Evolutionary conservation across 2,888 invertebrate genomes (phyloP), one percentile per base, ranked within the genome.

Genomic region (Ectropis crepuscularia): DNA sequence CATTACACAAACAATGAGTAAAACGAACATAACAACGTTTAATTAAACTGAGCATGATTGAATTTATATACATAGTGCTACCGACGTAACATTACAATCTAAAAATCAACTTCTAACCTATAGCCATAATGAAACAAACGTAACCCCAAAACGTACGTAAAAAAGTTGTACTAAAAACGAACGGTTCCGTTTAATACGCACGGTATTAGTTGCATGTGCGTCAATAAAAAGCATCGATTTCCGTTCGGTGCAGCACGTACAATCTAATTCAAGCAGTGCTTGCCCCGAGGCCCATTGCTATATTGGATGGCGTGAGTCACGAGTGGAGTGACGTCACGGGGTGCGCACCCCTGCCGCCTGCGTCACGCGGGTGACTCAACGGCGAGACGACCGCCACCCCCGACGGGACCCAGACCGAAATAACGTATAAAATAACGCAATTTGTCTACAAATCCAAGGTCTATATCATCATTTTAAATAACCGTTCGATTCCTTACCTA

Each of bases 281-380:
- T 71, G 70, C 74, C 75, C 72, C 78, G 74, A 77, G 76, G 74
- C 74, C 68, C 73, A 70, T 70, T 77, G 80, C 78, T 81, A 83
- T 79, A 82, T 81, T 68, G 61, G 72, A 74, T 71, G 73, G 78
- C 68, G 79, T 88, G 87, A 88, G 82, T 88, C 88, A 88, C 77
- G 74, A 70, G 70, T 65, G 65, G 74, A 61, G 73, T 84, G 87
- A 87, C 87, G 88, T 88, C 88, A 88, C 81, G 69, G 85, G 86
- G 84, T 83, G 84, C 69, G 75, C 83, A 81, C 86, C 86, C 87
- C 79, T 72, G 74, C 75, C 81, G 74, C 75, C 81, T 76, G 49
- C 57, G 57, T 63, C 64, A 63, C 63, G 79, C 69, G 77, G 73
- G 77, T 87, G 87, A 87, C 77, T 87, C 87, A 87, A 75, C 79